These are phyloP conservation scores for Arizona elegans DNA, from an alignment of 2,113 vertebrate species.

Conservation along the genomic window DNA sequence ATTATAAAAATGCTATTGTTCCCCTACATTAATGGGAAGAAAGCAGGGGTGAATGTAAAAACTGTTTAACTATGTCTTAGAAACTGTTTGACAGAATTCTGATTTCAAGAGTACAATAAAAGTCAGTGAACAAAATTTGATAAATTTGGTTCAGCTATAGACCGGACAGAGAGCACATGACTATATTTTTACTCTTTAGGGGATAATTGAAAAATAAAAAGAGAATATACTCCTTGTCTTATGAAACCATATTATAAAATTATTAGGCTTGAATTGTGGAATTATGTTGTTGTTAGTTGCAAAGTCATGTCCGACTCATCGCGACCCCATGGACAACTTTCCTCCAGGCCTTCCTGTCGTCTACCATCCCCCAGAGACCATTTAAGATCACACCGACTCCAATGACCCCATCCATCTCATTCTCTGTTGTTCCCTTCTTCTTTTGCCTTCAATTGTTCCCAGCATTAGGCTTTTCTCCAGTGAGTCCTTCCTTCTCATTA, in stretches of 20 bases:
- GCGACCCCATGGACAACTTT: no score
- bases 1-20: background rate
- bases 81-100: background rate
- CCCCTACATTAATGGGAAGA: background rate
- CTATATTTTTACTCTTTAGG: background rate
- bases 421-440: no score
- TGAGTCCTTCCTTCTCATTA: no score
- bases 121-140: background rate
- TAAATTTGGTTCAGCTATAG: background rate
- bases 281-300: background rate
- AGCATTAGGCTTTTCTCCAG: no score
- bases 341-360: no score
- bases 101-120: background rate
- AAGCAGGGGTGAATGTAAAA: background rate
- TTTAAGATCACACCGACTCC: no score
- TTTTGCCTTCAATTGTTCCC: no score
- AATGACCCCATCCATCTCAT: no score
- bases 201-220: background rate
- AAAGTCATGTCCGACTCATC: no score
- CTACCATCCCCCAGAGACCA: no score
- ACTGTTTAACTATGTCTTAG: background rate
- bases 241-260: background rate
- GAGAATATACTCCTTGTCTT: background rate
- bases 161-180: background rate
- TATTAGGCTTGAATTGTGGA: background rate